Percentiles rank a stretch among this genome's conserved stretches.
Evolutionary conservation across 64 coral and sea anemone species (phyloP).

Genomic region (Dendronephthya gigantea): DNA sequence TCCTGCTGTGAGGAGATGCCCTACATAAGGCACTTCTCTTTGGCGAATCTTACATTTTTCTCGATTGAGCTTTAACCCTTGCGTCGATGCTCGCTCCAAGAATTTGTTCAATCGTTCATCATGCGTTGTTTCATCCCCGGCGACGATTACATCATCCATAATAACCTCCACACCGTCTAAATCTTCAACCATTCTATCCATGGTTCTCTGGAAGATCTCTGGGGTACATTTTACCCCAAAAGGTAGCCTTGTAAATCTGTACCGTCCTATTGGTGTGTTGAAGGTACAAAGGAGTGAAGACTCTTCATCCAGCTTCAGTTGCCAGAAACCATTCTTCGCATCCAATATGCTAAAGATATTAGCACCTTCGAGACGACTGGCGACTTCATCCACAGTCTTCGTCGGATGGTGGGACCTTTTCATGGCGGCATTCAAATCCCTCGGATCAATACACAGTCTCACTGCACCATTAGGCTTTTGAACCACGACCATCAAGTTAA

Average conservation of each 20-base stretch:
- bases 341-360: conserved; percentile 18
- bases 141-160: neutral
- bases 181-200: neutral
- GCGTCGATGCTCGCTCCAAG: neutral
- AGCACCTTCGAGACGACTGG: conserved; percentile 2
- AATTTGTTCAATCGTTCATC: neutral
- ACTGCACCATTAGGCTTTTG: neutral
- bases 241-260: neutral
- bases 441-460: neutral
- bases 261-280: neutral
- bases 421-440: neutral
- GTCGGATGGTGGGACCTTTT: neutral
- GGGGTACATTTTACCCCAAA: neutral
- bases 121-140: neutral
- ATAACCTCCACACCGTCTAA: neutral
- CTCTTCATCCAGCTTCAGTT: conserved; percentile 26
- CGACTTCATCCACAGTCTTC: conserved; percentile 12
- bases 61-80: neutral
- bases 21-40: neutral
- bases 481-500: conserved; percentile 2
- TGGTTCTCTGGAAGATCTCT: neutral
- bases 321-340: conserved; percentile 18
- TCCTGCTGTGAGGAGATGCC: neutral
- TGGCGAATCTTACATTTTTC: neutral
- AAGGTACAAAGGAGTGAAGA: neutral